These are phyloP conservation scores for Saccopteryx bilineata DNA, from an alignment of 2,113 vertebrate species.

Conservation along the genomic window DNA sequence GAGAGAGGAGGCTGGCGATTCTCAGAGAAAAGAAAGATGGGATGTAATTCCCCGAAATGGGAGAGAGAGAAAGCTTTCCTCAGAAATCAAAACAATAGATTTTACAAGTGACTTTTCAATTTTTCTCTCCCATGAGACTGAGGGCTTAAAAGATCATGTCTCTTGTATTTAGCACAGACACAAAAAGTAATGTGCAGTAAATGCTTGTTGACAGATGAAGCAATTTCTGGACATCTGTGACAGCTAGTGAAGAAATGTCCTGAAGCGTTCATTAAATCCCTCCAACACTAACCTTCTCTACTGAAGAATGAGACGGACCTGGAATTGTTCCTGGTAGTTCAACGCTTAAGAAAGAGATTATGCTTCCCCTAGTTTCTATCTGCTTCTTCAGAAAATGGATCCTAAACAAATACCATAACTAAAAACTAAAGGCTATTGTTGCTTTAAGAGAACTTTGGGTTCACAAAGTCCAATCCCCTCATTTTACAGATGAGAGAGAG, in stretches of 20 bases:
- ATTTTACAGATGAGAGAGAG: neutral
- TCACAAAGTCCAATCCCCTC: neutral
- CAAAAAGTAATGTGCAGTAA: neutral
- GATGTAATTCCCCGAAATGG: neutral
- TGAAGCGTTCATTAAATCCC: neutral
- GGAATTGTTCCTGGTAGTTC: neutral
- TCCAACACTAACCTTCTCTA: neutral
- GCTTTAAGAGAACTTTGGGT: neutral
- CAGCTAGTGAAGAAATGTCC: neutral
- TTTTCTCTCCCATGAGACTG: neutral
- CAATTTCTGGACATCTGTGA: neutral
- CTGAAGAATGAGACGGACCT: neutral
- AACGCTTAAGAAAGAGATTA: neutral
- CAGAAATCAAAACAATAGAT: constrained; percentile 19
- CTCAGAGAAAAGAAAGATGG: neutral
- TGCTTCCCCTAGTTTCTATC: neutral
- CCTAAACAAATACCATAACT: neutral
- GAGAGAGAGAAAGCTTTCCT: neutral
- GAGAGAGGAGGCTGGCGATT: neutral
- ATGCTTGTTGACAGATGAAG: neutral
- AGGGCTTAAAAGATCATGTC: neutral
- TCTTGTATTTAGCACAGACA: neutral
- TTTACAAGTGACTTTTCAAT: constrained; percentile 1
- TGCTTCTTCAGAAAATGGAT: neutral
- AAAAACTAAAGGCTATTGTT: neutral